Evolutionary conservation across 2,888 invertebrate genomes (phyloP).

Genomic region (Acleris laterana): DNA sequence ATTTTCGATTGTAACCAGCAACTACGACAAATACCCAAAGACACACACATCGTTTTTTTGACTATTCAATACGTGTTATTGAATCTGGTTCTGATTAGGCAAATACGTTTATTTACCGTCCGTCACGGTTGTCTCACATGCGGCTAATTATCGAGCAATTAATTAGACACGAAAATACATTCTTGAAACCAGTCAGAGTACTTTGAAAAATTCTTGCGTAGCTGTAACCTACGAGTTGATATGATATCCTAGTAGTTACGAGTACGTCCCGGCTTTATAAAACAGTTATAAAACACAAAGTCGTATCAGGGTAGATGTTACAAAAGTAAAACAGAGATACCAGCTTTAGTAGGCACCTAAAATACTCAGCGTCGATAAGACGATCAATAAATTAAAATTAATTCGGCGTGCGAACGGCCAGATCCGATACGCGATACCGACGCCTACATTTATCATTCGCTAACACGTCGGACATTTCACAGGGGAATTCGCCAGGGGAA

Average conservation of each 20-base stretch:
- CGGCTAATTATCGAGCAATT: constrained; percentile 27
- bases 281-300: constrained; percentile 6
- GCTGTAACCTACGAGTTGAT: not conserved
- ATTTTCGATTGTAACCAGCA: constrained; percentile 67
- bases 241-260: not conserved
- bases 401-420: constrained; percentile 84
- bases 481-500: constrained; percentile 63
- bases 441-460: constrained; percentile 85
- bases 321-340: constrained; percentile 62
- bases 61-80: constrained; percentile 30
- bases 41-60: constrained; percentile 56
- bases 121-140: constrained; percentile 46
- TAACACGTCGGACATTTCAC: constrained; percentile 83
- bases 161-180: constrained; percentile 17
- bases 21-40: constrained; percentile 66
- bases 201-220: not conserved
- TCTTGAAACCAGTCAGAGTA: constrained; percentile 9
- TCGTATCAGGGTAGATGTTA: constrained; percentile 44
- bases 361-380: constrained; percentile 80
- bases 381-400: constrained; percentile 85
- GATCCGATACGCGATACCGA: constrained; percentile 83
- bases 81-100: constrained; percentile 40
- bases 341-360: constrained; percentile 76
- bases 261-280: not conserved
- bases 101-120: constrained; percentile 61